These are phyloP conservation scores for Anoplolepis gracilipes DNA, from an alignment of 1,140 invertebrate genomes.

Conservation along the genomic window DNA sequence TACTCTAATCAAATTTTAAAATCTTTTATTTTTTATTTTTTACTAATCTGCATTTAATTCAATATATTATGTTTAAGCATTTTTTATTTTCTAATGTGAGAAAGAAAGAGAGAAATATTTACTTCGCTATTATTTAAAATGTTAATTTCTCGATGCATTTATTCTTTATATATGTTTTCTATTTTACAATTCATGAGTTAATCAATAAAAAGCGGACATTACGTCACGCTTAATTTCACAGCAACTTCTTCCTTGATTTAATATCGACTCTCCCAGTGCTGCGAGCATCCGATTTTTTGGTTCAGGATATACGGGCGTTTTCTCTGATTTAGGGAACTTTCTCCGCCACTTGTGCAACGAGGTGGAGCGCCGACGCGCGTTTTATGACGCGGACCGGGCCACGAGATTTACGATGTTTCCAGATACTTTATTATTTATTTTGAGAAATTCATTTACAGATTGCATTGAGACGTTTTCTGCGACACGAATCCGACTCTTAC, in stretches of 20 bases:
- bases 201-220: slow-evolving; percentile 19
- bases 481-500: slow-evolving; percentile 2
- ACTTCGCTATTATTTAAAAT: background rate
- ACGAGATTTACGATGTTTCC: slow-evolving; percentile 56
- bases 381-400: slow-evolving; percentile 53
- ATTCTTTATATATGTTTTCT: background rate
- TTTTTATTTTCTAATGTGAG: background rate
- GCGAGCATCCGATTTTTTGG: slow-evolving; percentile 32
- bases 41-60: background rate
- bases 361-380: slow-evolving; percentile 44
- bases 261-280: slow-evolving; percentile 4
- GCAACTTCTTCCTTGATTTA: slow-evolving; percentile 41
- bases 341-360: slow-evolving; percentile 59
- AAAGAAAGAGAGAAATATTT: background rate
- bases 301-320: slow-evolving; percentile 7
- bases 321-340: slow-evolving; percentile 59
- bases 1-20: background rate
- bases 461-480: slow-evolving; percentile 54
- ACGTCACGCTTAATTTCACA: slow-evolving; percentile 24
- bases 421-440: slow-evolving; percentile 60
- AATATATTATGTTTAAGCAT: background rate
- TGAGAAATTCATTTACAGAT: slow-evolving; percentile 56
- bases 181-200: background rate
- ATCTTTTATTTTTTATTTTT: background rate
- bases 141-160: background rate